A percentile compares a stretch with the other conserved stretches of the same genome.
Conservation (phyloP, 2,888 invertebrate genomes). For the Leptopilina syphax region DNA sequence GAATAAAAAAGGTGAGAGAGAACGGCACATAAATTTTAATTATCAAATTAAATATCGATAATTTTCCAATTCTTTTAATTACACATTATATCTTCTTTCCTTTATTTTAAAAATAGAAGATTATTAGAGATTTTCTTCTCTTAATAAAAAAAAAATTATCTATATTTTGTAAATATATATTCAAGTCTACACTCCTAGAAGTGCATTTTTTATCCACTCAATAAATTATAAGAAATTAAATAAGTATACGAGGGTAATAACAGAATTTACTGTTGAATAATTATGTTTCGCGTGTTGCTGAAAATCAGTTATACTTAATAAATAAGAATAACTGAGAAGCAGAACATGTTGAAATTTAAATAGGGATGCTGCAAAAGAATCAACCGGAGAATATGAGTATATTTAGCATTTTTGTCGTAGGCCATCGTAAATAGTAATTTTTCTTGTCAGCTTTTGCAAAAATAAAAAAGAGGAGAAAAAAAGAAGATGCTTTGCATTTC, state of each 20-base stretch:
- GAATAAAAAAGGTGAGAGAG: too few relatives aligned
- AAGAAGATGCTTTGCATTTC: constrained; percentile 34
- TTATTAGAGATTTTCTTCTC: too few relatives aligned
- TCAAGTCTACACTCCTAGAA: not conserved
- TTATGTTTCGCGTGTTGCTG: constrained; percentile 7
- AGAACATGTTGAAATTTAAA: constrained; percentile 6
- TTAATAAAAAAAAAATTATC: too few relatives aligned
- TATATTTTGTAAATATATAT: too few relatives aligned
- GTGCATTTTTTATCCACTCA: not conserved
- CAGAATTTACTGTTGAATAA: constrained; percentile 1
- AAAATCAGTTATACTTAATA: constrained; percentile 20
- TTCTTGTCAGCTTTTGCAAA: constrained; percentile 25
- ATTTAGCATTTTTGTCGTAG: constrained; percentile 36
- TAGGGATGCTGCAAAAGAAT: constrained; percentile 3
- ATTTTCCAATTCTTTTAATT: too few relatives aligned
- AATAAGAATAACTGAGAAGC: constrained; percentile 8
- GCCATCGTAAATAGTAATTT: constrained; percentile 33
- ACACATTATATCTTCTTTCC: too few relatives aligned
- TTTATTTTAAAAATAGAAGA: too few relatives aligned
- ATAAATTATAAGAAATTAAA: not conserved
- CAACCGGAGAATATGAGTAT: constrained; percentile 3
- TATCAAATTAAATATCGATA: too few relatives aligned
- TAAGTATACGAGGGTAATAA: not conserved
- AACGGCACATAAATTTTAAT: too few relatives aligned
- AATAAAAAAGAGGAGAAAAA: not conserved